Evolutionary conservation across 2,888 invertebrate species (phyloP).

Genomic region (Philopedon plagiatum): DNA sequence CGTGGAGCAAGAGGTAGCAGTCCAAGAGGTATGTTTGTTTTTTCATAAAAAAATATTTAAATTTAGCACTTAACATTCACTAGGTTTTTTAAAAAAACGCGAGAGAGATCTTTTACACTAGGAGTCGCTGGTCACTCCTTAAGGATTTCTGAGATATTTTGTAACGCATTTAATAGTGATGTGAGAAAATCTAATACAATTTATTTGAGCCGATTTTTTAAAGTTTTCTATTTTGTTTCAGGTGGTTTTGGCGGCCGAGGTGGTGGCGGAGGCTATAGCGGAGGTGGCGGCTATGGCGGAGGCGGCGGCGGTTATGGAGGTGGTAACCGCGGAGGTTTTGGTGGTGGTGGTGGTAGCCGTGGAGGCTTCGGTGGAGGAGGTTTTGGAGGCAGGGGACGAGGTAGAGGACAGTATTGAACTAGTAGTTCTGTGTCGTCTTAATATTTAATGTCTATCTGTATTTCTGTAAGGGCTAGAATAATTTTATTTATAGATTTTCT

Average conservation of each 20-base stretch:
- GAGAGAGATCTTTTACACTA: no score
- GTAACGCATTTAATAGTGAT: no score
- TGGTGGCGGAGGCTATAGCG: slow-evolving; percentile 48
- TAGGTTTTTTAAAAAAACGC: no score
- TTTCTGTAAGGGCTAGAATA: background rate
- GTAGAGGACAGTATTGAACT: slow-evolving; percentile 4
- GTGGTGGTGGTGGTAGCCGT: slow-evolving; percentile 2
- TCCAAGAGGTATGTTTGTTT: slow-evolving; percentile 20
- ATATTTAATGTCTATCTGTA: background rate
- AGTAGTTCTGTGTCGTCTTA: background rate
- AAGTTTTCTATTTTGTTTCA: slow-evolving; percentile 8
- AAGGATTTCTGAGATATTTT: no score
- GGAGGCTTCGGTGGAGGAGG: slow-evolving; percentile 16
- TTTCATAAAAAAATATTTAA: background rate
- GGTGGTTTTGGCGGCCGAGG: slow-evolving; percentile 59
- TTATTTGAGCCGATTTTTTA: slow-evolving; percentile 51
- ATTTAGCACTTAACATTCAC: no score
- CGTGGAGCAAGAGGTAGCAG: slow-evolving; percentile 58
- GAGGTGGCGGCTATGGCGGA: slow-evolving; percentile 44
- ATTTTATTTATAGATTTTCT: no score
- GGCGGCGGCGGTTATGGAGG: slow-evolving; percentile 26
- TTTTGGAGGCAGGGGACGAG: slow-evolving; percentile 20
- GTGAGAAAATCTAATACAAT: no score
- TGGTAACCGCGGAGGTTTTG: slow-evolving; percentile 7
- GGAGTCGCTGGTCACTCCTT: no score